Conservation (phyloP, 2,888 invertebrate genomes). For the Acleris literana region DNA sequence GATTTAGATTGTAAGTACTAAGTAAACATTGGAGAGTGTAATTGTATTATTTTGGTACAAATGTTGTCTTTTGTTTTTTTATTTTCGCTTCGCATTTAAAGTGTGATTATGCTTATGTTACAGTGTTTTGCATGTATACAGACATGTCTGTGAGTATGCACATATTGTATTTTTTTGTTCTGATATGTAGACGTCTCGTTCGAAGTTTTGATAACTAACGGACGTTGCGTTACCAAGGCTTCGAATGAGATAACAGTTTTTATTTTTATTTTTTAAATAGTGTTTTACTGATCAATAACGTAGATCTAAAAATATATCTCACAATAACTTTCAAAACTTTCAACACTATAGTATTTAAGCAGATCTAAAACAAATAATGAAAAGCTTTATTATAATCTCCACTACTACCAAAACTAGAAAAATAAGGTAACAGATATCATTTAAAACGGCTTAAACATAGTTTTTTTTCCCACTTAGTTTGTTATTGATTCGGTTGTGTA, state of each 20-base stretch:
- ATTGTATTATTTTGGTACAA: constrained; percentile 70
- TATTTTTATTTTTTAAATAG: constrained; percentile 51
- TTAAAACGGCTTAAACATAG: constrained; percentile 51
- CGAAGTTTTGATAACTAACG: constrained; percentile 61
- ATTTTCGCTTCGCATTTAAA: constrained; percentile 80
- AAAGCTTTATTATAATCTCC: constrained; percentile 67
- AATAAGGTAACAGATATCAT: constrained; percentile 54
- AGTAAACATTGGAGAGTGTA: constrained; percentile 64
- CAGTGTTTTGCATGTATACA: constrained; percentile 80
- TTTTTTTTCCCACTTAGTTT: constrained; percentile 59
- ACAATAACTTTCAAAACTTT: constrained; percentile 61
- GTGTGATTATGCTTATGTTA: constrained; percentile 80
- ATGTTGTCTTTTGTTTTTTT: constrained; percentile 68
- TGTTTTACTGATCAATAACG: constrained; percentile 43
- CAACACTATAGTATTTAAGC: constrained; percentile 67
- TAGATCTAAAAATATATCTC: constrained; percentile 43
- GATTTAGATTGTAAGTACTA: constrained; percentile 74
- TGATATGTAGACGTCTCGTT: constrained; percentile 60
- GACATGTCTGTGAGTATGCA: constrained; percentile 80
- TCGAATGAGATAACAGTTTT: constrained; percentile 53
- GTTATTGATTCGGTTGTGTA: constrained; percentile 79
- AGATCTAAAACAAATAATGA: constrained; percentile 56
- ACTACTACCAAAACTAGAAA: constrained; percentile 72
- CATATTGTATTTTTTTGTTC: constrained; percentile 71
- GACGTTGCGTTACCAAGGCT: constrained; percentile 53